Percentiles rank a stretch among this genome's conserved stretches.
phyloP scores from a whole-genome alignment of 2,888 invertebrate species.

The Agrotis segetum region DNA sequence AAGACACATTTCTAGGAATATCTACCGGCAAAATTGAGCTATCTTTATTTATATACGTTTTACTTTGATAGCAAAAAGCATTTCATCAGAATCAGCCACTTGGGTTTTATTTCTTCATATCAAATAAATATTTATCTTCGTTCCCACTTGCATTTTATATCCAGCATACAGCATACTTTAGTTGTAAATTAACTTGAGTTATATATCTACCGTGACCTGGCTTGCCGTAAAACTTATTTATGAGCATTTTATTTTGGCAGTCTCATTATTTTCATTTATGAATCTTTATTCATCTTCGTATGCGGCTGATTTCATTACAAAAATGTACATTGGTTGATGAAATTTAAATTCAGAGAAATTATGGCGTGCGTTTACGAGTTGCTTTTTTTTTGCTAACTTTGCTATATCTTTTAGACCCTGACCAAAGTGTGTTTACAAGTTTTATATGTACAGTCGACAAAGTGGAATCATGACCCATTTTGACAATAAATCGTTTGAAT shows the following conservation, averaged over 20 bases:
- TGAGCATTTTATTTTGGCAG: conserved; percentile 32
- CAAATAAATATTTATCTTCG: conserved; percentile 43
- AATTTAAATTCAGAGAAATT: background rate
- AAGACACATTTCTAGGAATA: background rate
- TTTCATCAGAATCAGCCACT: conserved; percentile 32
- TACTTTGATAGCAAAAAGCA: background rate
- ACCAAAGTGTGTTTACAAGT: background rate
- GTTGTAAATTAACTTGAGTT: conserved; percentile 30
- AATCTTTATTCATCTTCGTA: conserved; percentile 12
- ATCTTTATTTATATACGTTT: background rate
- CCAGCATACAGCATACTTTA: conserved; percentile 27
- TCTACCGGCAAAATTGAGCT: background rate
- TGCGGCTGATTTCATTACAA: background rate
- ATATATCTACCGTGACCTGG: conserved; percentile 24
- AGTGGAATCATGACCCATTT: too few relatives aligned
- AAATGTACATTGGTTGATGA: background rate
- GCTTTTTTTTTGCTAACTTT: background rate
- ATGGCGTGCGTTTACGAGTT: rapidly evolving
- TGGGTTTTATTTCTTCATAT: conserved; percentile 25
- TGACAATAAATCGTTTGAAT: too few relatives aligned
- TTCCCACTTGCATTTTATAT: conserved; percentile 29
- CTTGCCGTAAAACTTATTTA: conserved; percentile 32
- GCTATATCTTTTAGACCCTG: background rate
- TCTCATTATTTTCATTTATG: conserved; percentile 30
- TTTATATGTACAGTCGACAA: too few relatives aligned